A percentile compares a stretch with the other conserved stretches of the same genome.
Conservation (phyloP, 2,113 vertebrate species). For the Anarhynchus alexandrinus region DNA sequence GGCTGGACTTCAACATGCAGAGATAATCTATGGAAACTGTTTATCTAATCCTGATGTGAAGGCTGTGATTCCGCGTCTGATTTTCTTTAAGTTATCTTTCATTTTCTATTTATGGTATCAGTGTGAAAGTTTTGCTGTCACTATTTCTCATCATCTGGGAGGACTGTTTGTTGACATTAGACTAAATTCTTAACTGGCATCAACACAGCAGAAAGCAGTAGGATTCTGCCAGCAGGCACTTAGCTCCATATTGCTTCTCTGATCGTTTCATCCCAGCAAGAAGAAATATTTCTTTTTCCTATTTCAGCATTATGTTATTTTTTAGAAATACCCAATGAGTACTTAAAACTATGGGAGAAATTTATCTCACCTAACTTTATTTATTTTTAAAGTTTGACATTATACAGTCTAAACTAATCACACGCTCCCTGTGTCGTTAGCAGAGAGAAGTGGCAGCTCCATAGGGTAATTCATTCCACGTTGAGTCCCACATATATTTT, state of each 20-base stretch:
- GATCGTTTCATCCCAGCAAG: background rate
- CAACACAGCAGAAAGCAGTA: background rate
- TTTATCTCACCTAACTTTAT: background rate
- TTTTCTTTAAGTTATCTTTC: conserved; percentile 2
- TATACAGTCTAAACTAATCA: background rate
- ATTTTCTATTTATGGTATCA: background rate
- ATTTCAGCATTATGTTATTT: background rate
- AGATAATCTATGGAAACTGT: background rate
- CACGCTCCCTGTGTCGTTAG: background rate
- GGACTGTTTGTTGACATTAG: background rate
- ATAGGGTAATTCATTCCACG: background rate
- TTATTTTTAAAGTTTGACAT: background rate
- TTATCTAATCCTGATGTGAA: background rate
- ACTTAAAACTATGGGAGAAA: background rate
- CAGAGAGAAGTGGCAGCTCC: conserved; percentile 4
- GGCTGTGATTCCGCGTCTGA: background rate
- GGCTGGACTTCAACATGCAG: background rate
- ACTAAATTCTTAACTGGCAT: background rate
- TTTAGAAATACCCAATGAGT: background rate
- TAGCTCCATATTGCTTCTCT: background rate
- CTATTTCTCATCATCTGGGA: background rate
- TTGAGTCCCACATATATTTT: background rate
- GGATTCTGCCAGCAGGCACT: background rate
- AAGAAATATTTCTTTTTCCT: background rate
- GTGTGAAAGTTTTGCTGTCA: background rate